Conservation (phyloP, 2,888 invertebrate genomes). For the Nudaria mundana region DNA sequence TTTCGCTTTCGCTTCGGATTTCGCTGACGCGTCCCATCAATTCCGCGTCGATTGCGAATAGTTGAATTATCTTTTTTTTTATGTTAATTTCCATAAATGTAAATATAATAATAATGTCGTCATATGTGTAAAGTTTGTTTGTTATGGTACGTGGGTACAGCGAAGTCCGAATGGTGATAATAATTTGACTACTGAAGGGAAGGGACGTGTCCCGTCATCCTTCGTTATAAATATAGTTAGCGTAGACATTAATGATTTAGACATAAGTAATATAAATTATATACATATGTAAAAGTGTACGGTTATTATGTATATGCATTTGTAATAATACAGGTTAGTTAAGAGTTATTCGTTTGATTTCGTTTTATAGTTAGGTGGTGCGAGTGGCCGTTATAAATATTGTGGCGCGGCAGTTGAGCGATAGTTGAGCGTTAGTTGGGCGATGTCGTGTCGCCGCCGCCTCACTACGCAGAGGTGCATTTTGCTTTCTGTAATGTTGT, state of each 20-base stretch:
- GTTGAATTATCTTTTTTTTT: constrained; percentile 41
- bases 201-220: constrained; percentile 15
- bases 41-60: constrained; percentile 47
- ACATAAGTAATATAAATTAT: constrained; percentile 45
- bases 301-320: constrained; percentile 76
- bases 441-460: constrained; percentile 15
- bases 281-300: constrained; percentile 75
- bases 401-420: constrained; percentile 16
- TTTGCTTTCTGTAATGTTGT: constrained; percentile 23
- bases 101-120: constrained; percentile 40
- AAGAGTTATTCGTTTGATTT: constrained; percentile 69
- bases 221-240: constrained; percentile 35
- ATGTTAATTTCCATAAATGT: constrained; percentile 35
- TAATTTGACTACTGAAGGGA: constrained; percentile 29
- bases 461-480: constrained; percentile 18
- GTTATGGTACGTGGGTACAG: constrained; percentile 31
- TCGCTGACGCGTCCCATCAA: constrained; percentile 43
- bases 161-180: constrained; percentile 37
- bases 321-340: constrained; percentile 76
- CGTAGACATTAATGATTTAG: constrained; percentile 39
- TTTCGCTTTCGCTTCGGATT: constrained; percentile 42
- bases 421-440: background rate
- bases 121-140: constrained; percentile 39
- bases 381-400: constrained; percentile 43
- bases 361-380: constrained; percentile 57